Percentiles rank a stretch among this genome's conserved stretches.
These are phyloP conservation scores for Taphrorychus bicolor DNA, from an alignment of 2,888 invertebrate genomes.

Conservation along the genomic window DNA sequence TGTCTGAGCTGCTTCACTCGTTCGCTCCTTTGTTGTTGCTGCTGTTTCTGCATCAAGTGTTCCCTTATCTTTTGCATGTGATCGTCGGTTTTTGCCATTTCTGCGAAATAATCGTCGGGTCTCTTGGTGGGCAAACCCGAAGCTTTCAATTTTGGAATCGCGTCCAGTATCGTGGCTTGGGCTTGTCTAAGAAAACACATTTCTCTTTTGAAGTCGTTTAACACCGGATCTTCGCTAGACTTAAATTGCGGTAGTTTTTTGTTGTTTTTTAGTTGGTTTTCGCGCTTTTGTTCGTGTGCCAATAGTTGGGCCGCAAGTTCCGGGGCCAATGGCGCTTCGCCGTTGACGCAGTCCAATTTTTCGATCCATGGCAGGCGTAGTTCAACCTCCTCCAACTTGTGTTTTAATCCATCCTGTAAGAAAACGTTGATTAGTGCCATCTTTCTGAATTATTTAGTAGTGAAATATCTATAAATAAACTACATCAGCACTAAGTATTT, in stretches of 20 bases:
- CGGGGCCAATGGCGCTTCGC: conserved; percentile 82
- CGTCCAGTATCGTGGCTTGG: conserved; percentile 83
- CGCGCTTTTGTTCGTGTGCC: conserved; percentile 75
- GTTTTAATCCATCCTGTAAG: conserved; percentile 66
- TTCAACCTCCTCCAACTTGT: conserved; percentile 75
- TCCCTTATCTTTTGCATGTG: conserved; percentile 97
- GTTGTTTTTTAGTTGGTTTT: conserved; percentile 70
- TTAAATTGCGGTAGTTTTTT: conserved; percentile 71
- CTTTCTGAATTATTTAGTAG: not conserved
- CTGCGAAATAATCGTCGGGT: conserved; percentile 97
- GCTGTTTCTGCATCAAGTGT: conserved; percentile 83
- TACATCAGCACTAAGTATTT: not conserved
- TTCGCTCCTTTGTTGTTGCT: conserved; percentile 85
- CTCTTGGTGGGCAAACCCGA: conserved; percentile 77
- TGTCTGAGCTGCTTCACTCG: conserved; percentile 88
- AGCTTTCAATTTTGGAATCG: conserved; percentile 77
- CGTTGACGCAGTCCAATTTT: conserved; percentile 78
- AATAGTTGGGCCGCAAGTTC: conserved; percentile 81
- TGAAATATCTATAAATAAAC: not conserved
- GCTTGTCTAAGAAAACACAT: conserved; percentile 87
- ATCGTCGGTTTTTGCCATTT: conserved; percentile 97
- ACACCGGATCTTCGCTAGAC: conserved; percentile 76
- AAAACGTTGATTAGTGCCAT: not conserved
- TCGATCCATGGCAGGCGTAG: conserved; percentile 85
- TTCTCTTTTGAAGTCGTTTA: conserved; percentile 93